A percentile compares a stretch with the other conserved stretches of the same genome.
phyloP scores from a whole-genome alignment of 2,797 vertebrate species.

The Spea hammondii region DNA sequence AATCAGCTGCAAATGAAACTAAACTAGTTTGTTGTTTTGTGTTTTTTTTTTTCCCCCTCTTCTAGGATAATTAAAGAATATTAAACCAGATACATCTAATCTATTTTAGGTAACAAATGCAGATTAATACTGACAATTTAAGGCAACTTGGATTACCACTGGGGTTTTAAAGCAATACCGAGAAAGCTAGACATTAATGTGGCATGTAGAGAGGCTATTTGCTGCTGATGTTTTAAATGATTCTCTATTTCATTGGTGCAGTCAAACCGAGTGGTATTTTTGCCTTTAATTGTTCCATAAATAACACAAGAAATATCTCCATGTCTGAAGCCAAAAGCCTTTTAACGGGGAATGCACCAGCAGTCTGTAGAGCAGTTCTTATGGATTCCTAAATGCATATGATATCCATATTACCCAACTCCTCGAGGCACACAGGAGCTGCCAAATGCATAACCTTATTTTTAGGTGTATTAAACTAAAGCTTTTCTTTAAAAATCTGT shows the following conservation, averaged over 20 bases:
- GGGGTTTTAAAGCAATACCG: conserved; percentile 42
- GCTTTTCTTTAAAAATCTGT: too few species aligned
- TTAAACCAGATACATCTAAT: conserved; percentile 50
- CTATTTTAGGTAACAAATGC: conserved; percentile 50
- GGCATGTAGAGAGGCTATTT: conserved; percentile 12
- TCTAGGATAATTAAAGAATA: conserved; percentile 52
- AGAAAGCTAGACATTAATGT: conserved; percentile 37
- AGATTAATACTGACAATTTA: conserved; percentile 49
- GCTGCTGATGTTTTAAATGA: not conserved
- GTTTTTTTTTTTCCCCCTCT: conserved; percentile 15
- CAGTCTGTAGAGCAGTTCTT: too few species aligned
- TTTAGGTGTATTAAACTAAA: too few species aligned
- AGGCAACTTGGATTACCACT: conserved; percentile 38
- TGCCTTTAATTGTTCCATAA: not conserved
- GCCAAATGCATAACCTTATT: too few species aligned
- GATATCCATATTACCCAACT: too few species aligned
- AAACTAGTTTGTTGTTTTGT: conserved; percentile 44
- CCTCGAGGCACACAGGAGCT: too few species aligned
- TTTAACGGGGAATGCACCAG: too few species aligned
- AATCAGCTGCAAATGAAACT: conserved; percentile 50
- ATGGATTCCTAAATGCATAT: too few species aligned
- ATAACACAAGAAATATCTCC: not conserved
- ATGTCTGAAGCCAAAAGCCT: too few species aligned
- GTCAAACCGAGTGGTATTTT: not conserved
- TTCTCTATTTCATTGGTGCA: not conserved